Conservation (phyloP, 1,140 invertebrate species). For the Magallana angulata region DNA sequence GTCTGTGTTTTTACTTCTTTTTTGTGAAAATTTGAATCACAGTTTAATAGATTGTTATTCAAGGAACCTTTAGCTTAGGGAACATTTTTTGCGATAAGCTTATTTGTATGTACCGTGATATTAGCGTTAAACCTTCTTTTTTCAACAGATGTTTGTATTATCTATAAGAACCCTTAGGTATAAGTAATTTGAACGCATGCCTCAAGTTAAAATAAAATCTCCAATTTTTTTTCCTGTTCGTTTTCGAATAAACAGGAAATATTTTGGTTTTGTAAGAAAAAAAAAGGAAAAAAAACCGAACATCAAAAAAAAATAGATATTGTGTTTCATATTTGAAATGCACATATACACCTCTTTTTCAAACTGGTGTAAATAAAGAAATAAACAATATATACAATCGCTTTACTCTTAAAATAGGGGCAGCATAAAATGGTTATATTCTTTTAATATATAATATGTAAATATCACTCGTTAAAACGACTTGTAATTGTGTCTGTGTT, state of each 20-base stretch:
- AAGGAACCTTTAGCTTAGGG: background rate
- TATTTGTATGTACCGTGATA: background rate
- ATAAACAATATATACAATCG: too few relatives aligned
- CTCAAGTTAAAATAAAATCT: too few relatives aligned
- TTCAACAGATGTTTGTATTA: background rate
- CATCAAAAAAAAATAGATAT: background rate
- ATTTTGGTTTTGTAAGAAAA: too few relatives aligned
- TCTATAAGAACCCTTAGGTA: background rate
- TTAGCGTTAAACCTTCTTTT: background rate
- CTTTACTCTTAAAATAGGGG: too few relatives aligned
- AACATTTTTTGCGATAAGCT: background rate
- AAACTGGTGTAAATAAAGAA: too few relatives aligned
- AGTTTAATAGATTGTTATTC: background rate
- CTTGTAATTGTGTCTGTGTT: too few relatives aligned
- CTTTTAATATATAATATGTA: background rate
- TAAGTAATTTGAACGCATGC: too few relatives aligned
- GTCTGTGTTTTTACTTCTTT: background rate
- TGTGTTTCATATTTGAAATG: background rate
- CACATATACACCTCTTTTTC: background rate
- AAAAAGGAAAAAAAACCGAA: too few relatives aligned
- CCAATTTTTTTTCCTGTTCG: too few relatives aligned
- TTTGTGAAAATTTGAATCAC: constrained; percentile 21
- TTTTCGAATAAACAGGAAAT: too few relatives aligned
- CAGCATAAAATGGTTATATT: too few relatives aligned
- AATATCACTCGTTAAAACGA: background rate